These are phyloP conservation scores for Hirundo rustica DNA, from an alignment of 2,797 vertebrate species.

Conservation along the genomic window DNA sequence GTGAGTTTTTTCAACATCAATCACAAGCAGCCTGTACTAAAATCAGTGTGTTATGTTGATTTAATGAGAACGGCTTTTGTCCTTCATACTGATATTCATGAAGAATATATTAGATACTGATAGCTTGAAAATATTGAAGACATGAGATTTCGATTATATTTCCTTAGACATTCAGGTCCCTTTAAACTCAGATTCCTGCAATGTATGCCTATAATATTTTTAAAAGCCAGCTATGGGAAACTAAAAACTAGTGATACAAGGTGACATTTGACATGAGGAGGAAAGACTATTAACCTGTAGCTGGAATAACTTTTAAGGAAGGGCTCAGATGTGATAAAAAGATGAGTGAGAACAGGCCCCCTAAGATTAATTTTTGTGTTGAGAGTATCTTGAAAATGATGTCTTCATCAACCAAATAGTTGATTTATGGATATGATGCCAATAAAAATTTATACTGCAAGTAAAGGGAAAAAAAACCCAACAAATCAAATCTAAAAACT, in stretches of 20 bases:
- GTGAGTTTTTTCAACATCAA: neutral
- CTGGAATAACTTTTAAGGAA: neutral
- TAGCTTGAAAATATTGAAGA: neutral
- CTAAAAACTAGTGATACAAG: neutral
- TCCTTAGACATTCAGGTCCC: neutral
- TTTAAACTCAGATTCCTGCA: neutral
- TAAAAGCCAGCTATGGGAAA: neutral
- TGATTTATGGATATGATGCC: conserved; percentile 7
- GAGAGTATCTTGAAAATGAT: neutral
- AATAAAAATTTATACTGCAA: neutral
- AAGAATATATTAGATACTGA: neutral
- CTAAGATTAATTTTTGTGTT: neutral
- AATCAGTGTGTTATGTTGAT: neutral
- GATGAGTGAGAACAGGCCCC: neutral
- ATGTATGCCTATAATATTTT: neutral
- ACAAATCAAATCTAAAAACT: neutral
- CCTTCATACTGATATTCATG: neutral
- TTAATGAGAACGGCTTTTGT: neutral
- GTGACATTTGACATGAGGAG: neutral
- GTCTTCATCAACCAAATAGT: neutral
- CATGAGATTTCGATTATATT: neutral
- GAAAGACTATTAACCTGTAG: neutral
- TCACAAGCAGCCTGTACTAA: neutral
- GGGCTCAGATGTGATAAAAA: neutral
- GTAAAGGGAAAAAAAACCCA: neutral